These are phyloP conservation scores for Drosophila barbarae DNA, from an alignment of 2,888 invertebrate genomes.

Conservation along the genomic window DNA sequence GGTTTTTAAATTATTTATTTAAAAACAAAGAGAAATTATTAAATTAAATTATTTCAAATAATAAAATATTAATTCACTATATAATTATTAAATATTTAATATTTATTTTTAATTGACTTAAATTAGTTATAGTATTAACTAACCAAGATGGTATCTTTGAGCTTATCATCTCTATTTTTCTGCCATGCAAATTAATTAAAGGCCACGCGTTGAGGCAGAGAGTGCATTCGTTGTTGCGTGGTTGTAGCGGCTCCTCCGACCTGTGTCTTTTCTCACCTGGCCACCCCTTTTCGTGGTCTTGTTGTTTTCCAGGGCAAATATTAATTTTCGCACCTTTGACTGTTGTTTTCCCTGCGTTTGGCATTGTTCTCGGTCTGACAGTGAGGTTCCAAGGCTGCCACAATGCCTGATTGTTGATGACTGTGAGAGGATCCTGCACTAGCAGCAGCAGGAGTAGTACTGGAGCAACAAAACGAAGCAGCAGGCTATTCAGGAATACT, in stretches of 20 bases:
- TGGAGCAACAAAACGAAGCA: not conserved
- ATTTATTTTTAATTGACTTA: not conserved
- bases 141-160: too few relatives aligned
- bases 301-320: slow-evolving; percentile 54
- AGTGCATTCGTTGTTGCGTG: slow-evolving; percentile 36
- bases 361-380: slow-evolving; percentile 17
- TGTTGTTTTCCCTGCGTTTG: slow-evolving; percentile 21
- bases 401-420: slow-evolving; percentile 41
- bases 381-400: not conserved
- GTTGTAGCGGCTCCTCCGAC: slow-evolving; percentile 1
- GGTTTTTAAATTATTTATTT: too few relatives aligned
- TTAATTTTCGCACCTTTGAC: slow-evolving; percentile 70
- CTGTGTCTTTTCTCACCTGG: slow-evolving; percentile 1
- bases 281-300: slow-evolving; percentile 13
- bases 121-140: too few relatives aligned
- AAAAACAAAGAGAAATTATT: too few relatives aligned
- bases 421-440: not conserved
- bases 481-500: not conserved
- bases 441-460: not conserved
- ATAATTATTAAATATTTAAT: too few relatives aligned
- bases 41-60: too few relatives aligned
- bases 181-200: slow-evolving; percentile 63
- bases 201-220: slow-evolving; percentile 37
- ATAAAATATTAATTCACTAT: too few relatives aligned
- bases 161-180: not conserved